phyloP scores from a whole-genome alignment of 2,797 vertebrate genomes.

The Dryobates pubescens region DNA sequence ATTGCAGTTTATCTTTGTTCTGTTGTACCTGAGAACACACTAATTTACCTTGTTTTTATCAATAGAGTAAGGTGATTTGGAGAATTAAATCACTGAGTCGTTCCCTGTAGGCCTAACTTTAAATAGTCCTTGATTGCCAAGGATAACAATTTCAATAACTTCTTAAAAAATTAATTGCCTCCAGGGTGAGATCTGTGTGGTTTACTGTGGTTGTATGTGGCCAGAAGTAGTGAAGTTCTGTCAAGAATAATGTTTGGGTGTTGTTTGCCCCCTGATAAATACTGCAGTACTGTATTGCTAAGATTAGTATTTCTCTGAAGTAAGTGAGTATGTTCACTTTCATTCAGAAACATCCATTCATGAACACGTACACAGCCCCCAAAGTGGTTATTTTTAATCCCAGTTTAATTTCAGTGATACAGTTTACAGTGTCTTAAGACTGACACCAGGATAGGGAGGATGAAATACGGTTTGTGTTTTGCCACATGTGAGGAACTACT shows the following conservation, averaged over 20 bases:
- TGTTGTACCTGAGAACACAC: neutral
- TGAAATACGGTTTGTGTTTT: neutral
- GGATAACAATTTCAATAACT: neutral
- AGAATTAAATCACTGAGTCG: neutral
- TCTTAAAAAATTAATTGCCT: neutral
- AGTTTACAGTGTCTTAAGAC: neutral
- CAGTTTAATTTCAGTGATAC: neutral
- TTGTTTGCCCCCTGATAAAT: neutral
- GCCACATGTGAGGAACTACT: neutral
- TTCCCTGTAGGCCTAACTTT: neutral
- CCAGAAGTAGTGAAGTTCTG: neutral
- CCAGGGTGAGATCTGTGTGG: neutral
- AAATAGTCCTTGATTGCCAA: neutral
- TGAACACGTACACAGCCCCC: neutral
- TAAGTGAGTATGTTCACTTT: neutral
- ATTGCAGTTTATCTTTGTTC: neutral
- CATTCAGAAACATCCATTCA: neutral
- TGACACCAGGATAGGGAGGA: neutral
- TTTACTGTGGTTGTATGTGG: neutral
- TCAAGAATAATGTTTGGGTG: neutral
- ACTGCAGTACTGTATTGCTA: neutral
- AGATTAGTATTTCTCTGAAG: neutral
- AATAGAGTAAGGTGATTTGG: neutral
- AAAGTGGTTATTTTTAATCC: constrained; percentile 17
- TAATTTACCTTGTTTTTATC: neutral